Evolutionary conservation across 1,140 invertebrate genomes (phyloP).

Genomic region (Procambarus clarkii): DNA sequence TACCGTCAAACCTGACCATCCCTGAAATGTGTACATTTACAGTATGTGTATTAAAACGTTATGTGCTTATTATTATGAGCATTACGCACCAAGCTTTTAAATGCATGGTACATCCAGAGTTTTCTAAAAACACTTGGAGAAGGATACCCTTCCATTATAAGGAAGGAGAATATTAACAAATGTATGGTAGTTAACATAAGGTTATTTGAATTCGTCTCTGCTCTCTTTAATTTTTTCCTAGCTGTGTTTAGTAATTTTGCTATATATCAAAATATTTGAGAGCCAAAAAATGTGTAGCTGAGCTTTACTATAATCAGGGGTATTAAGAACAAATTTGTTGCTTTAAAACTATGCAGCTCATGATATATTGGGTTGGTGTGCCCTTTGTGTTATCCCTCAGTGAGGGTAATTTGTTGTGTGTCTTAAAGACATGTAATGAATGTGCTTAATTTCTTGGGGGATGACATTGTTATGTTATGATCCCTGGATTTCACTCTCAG

Average conservation of each 20-base stretch:
- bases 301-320: background rate
- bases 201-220: background rate
- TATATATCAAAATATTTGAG: background rate
- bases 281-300: background rate
- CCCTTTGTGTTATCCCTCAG: background rate
- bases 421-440: conserved; percentile 9
- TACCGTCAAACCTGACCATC: background rate
- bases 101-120: background rate
- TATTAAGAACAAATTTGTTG: background rate
- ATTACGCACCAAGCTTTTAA: background rate
- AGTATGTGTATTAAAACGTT: background rate
- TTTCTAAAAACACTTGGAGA: background rate
- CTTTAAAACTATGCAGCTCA: background rate
- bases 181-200: too few relatives aligned
- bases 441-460: conserved; percentile 27
- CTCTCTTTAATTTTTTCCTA: background rate
- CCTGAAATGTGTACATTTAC: background rate
- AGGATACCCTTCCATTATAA: background rate
- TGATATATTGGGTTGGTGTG: background rate
- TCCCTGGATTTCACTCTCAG: conserved; percentile 36
- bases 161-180: background rate
- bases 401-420: background rate
- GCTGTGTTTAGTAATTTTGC: background rate
- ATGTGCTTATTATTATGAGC: background rate
- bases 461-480: conserved; percentile 18